Conservation (phyloP, 2,797 vertebrate genomes). For the Xyrichtys novacula region DNA sequence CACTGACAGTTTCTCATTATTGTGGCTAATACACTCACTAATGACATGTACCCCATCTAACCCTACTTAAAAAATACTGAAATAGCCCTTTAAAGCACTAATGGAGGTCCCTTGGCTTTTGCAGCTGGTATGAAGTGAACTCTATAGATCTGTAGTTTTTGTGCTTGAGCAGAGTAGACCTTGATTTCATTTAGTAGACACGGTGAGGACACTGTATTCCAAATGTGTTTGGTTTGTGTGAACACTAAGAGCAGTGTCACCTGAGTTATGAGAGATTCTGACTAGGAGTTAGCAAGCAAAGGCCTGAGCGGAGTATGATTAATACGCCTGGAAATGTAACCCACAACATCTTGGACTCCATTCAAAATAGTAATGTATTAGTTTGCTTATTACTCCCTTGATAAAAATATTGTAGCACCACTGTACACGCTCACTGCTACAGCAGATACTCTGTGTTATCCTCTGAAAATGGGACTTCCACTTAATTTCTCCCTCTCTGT, state of each 20-base stretch:
- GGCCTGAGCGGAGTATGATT: constrained; percentile 37
- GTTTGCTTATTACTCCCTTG: constrained; percentile 46
- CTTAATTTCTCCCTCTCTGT: constrained; percentile 59
- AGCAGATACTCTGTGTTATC: constrained; percentile 53
- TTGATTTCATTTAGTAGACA: constrained; percentile 22
- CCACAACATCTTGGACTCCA: constrained; percentile 47
- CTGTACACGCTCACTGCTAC: constrained; percentile 46
- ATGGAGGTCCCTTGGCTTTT: too few species aligned
- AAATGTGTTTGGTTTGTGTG: constrained; percentile 25
- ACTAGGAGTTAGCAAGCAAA: constrained; percentile 17
- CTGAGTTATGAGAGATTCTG: constrained; percentile 29
- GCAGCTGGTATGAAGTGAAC: too few species aligned
- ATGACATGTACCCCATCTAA: too few species aligned
- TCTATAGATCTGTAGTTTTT: too few species aligned
- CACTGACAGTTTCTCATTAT: too few species aligned
- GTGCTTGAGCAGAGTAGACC: too few species aligned
- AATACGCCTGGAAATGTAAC: constrained; percentile 42
- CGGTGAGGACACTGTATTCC: constrained; percentile 20
- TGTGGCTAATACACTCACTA: too few species aligned
- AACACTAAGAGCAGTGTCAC: constrained; percentile 27
- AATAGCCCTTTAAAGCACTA: too few species aligned
- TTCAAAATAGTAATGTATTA: constrained; percentile 46
- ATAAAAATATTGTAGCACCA: constrained; percentile 36
- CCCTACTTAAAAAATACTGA: too few species aligned
- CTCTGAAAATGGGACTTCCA: constrained; percentile 59